A percentile compares a stretch with the other conserved stretches of the same genome.
phyloP scores from a whole-genome alignment of 2,888 invertebrate species.

The Maniola hyperantus region DNA sequence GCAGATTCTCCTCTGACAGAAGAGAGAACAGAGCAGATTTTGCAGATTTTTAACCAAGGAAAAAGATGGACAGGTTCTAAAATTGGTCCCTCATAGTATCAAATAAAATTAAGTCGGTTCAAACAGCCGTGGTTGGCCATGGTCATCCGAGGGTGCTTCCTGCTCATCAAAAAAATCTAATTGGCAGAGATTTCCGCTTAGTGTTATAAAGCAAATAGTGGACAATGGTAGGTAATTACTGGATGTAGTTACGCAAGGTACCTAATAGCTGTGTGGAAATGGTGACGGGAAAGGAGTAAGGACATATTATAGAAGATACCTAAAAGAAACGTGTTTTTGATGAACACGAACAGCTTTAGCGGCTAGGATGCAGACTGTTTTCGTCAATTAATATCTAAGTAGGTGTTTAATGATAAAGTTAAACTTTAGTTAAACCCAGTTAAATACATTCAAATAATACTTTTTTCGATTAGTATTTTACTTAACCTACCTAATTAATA shows the following conservation, averaged over 20 bases:
- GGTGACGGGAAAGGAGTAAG: slow-evolving; percentile 30
- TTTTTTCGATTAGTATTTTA: too few species aligned
- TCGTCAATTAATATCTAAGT: too few species aligned
- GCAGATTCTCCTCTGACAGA: background rate
- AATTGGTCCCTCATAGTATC: background rate
- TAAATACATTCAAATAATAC: too few species aligned
- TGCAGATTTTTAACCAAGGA: too few species aligned
- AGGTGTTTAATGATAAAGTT: too few species aligned
- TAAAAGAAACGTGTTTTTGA: background rate
- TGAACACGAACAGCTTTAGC: background rate
- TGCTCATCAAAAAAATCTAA: slow-evolving; percentile 27
- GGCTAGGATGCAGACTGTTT: background rate
- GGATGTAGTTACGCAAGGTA: slow-evolving; percentile 29
- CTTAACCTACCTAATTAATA: too few species aligned
- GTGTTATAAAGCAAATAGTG: slow-evolving; percentile 25
- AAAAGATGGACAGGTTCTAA: background rate
- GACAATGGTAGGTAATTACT: slow-evolving; percentile 36
- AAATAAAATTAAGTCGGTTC: background rate
- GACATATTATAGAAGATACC: background rate
- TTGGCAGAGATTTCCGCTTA: slow-evolving; percentile 33
- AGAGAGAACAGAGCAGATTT: too few species aligned
- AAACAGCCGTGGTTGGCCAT: slow-evolving; percentile 24
- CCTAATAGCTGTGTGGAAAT: slow-evolving; percentile 26
- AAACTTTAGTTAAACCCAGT: too few species aligned
- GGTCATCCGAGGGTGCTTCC: slow-evolving; percentile 31